phyloP scores from a whole-genome alignment of 2,113 vertebrate species.

The Morone chrysops region DNA sequence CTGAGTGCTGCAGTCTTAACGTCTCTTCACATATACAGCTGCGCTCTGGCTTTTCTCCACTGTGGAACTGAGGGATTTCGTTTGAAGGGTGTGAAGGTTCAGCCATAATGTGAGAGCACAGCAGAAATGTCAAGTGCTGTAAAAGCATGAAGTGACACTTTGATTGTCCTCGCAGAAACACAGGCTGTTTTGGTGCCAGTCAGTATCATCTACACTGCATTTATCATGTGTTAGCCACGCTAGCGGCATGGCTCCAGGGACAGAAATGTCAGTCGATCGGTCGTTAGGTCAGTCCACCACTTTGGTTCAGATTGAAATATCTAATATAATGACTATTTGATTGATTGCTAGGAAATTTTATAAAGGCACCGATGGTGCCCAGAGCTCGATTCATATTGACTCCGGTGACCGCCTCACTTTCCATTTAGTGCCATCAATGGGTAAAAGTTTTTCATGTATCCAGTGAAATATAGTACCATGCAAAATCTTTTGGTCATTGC shows the following conservation, averaged over 20 bases:
- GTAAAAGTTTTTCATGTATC: no score
- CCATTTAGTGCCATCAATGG: not conserved
- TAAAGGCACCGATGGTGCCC: not conserved
- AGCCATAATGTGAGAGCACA: conserved; percentile 52
- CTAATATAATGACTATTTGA: not conserved
- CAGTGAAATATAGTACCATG: no score
- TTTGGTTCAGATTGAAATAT: not conserved
- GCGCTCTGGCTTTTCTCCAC: conserved; percentile 29
- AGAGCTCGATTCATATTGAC: not conserved
- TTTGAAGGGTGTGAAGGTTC: conserved; percentile 66
- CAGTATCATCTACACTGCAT: conserved; percentile 19
- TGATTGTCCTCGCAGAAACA: conserved; percentile 49
- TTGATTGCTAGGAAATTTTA: not conserved
- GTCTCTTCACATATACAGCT: conserved; percentile 57
- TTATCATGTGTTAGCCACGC: conserved; percentile 21
- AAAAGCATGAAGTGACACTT: conserved; percentile 60
- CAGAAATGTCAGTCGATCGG: not conserved
- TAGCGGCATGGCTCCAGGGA: not conserved
- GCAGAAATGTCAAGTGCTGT: conserved; percentile 59
- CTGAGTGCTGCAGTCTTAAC: conserved; percentile 60
- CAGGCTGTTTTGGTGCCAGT: conserved; percentile 31
- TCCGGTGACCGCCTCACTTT: not conserved
- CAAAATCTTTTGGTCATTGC: no score
- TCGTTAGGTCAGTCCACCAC: not conserved
- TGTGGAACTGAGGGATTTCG: conserved; percentile 45